Percentiles rank a stretch among this genome's conserved stretches.
These are phyloP conservation scores for Acrobasis suavella DNA, from an alignment of 2,888 invertebrate genomes.

Conservation along the genomic window DNA sequence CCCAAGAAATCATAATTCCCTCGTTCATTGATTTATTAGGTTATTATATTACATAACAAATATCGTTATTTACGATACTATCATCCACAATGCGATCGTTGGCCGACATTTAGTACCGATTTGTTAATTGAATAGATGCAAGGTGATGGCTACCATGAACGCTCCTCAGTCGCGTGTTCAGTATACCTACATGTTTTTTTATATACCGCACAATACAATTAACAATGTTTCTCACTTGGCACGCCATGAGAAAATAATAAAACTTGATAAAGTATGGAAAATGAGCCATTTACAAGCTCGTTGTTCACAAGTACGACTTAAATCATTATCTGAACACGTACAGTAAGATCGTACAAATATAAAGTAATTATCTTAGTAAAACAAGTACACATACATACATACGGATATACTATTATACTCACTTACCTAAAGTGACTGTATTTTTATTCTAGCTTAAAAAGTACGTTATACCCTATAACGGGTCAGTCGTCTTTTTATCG, in stretches of 20 bases:
- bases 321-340: too few species aligned
- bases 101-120: not conserved
- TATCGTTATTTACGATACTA: not conserved
- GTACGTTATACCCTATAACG: too few species aligned
- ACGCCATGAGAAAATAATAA: not conserved
- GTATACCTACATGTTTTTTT: not conserved
- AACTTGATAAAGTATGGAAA: too few species aligned
- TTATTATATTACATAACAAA: not conserved
- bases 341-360: too few species aligned
- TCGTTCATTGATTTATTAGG: not conserved
- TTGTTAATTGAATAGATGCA: conserved; percentile 10
- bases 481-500: too few species aligned
- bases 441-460: too few species aligned
- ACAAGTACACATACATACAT: too few species aligned
- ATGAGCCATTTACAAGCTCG: too few species aligned
- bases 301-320: too few species aligned
- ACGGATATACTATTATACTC: too few species aligned
- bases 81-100: conserved; percentile 4
- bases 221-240: not conserved
- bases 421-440: too few species aligned
- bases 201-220: not conserved
- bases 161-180: conserved; percentile 5
- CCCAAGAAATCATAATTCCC: not conserved
- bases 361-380: too few species aligned
- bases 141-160: not conserved